A percentile compares a stretch with the other conserved stretches of the same genome.
These are phyloP conservation scores for Leuctra nigra DNA, from an alignment of 2,888 invertebrate species.

Conservation along the genomic window DNA sequence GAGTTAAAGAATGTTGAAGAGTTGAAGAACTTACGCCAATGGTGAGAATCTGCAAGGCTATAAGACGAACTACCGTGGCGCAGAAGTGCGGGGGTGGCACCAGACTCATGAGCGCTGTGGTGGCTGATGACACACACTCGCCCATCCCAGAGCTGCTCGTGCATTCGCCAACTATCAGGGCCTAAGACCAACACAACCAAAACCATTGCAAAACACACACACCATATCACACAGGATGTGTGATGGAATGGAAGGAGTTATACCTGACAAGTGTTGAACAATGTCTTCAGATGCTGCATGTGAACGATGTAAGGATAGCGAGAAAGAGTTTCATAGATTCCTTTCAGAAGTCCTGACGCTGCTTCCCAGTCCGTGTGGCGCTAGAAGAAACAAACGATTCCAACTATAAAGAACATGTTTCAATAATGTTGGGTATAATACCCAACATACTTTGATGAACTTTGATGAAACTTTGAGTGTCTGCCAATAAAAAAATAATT, in stretches of 20 bases:
- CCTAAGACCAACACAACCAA: slow-evolving; percentile 43
- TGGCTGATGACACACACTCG: slow-evolving; percentile 66
- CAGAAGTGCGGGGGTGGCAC: slow-evolving; percentile 93
- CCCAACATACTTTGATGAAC: too few relatives aligned
- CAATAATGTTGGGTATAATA: too few relatives aligned
- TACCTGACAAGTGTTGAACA: slow-evolving; percentile 82
- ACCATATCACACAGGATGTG: not conserved
- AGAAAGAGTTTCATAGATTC: slow-evolving; percentile 88
- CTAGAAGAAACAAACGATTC: slow-evolving; percentile 44
- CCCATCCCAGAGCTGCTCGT: slow-evolving; percentile 49
- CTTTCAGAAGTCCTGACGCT: slow-evolving; percentile 87
- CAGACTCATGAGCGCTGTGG: slow-evolving; percentile 81
- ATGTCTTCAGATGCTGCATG: slow-evolving; percentile 81
- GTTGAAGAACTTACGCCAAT: slow-evolving; percentile 79
- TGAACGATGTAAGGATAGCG: slow-evolving; percentile 95
- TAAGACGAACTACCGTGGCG: slow-evolving; percentile 89
- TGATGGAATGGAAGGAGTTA: not conserved
- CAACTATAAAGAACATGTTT: too few relatives aligned
- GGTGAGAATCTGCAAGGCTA: slow-evolving; percentile 91
- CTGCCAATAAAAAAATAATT: too few relatives aligned
- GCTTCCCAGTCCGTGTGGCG: slow-evolving; percentile 97
- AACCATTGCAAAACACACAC: not conserved
- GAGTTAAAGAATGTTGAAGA: too few relatives aligned
- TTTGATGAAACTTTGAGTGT: too few relatives aligned
- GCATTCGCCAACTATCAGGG: slow-evolving; percentile 73